Evolutionary conservation across 2,888 invertebrate genomes (phyloP).

Genomic region (Lithophane ornitopus): DNA sequence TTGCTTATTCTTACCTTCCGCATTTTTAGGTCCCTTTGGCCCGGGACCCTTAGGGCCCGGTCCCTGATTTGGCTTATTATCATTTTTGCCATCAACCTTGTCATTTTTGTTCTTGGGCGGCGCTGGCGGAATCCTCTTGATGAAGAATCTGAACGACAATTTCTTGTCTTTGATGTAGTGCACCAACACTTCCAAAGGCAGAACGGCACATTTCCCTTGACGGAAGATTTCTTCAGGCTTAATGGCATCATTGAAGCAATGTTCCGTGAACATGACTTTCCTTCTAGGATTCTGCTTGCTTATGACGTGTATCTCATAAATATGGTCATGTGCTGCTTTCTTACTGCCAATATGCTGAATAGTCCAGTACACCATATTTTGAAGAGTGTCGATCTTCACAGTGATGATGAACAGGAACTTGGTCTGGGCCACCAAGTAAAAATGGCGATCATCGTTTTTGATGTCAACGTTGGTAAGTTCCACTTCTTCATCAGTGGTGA

Average conservation of each 20-base stretch:
- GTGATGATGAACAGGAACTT: conserved; percentile 83
- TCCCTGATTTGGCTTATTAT: conserved; percentile 65
- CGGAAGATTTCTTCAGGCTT: conserved; percentile 83
- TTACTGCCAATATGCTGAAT: conserved; percentile 84
- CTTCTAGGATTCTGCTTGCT: conserved; percentile 80
- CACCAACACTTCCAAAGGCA: conserved; percentile 78
- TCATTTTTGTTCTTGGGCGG: conserved; percentile 66
- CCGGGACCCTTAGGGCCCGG: conserved; percentile 70
- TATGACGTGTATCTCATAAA: conserved; percentile 83
- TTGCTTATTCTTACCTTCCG: conserved; percentile 55
- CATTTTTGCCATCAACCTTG: conserved; percentile 67
- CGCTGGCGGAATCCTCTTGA: conserved; percentile 74
- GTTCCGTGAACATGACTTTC: conserved; percentile 80
- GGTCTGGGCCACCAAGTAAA: conserved; percentile 78
- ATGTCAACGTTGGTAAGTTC: conserved; percentile 73
- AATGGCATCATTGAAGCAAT: conserved; percentile 83
- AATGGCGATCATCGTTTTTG: conserved; percentile 78
- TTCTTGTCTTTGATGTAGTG: conserved; percentile 80
- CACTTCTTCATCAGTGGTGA: conserved; percentile 78
- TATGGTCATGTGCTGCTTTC: conserved; percentile 78
- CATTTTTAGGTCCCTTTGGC: conserved; percentile 56
- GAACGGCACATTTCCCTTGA: conserved; percentile 79
- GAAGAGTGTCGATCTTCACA: conserved; percentile 81
- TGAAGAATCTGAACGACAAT: conserved; percentile 79
- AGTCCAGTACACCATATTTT: conserved; percentile 84